Evolutionary conservation across 2,888 invertebrate species (phyloP).

Genomic region (Andrena hattorfiana): DNA sequence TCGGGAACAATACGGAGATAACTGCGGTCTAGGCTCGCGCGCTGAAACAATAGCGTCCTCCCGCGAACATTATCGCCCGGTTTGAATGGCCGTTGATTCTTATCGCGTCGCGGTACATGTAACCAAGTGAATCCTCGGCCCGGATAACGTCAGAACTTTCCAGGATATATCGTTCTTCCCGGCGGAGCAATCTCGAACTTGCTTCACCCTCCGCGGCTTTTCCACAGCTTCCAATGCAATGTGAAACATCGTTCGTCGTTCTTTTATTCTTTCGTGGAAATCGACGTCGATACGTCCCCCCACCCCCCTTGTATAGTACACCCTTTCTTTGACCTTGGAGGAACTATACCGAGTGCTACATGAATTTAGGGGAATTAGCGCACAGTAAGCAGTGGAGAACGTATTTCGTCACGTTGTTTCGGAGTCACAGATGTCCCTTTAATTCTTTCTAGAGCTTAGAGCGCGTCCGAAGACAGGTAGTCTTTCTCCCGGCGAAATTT

Average conservation of each 20-base stretch:
- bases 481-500: conserved; percentile 11
- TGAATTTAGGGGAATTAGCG: too few species aligned
- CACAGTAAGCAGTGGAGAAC: too few species aligned
- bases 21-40: conserved; percentile 71
- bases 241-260: conserved; percentile 22
- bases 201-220: conserved; percentile 16
- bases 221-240: conserved; percentile 31
- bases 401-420: too few species aligned
- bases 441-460: neutral
- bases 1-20: conserved; percentile 78
- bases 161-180: conserved; percentile 64
- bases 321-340: neutral
- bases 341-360: neutral
- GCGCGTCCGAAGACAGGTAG: neutral
- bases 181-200: conserved; percentile 44
- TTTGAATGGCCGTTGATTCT: conserved; percentile 77
- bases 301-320: neutral
- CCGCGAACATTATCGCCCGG: conserved; percentile 75
- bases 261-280: neutral
- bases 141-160: conserved; percentile 73
- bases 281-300: conserved; percentile 4
- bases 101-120: conserved; percentile 74
- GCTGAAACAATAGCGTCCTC: conserved; percentile 76
- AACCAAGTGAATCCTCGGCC: conserved; percentile 76
- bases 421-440: too few species aligned